Conservation (phyloP, 2,113 vertebrate genomes). For the Chrysochloris asiatica region DNA sequence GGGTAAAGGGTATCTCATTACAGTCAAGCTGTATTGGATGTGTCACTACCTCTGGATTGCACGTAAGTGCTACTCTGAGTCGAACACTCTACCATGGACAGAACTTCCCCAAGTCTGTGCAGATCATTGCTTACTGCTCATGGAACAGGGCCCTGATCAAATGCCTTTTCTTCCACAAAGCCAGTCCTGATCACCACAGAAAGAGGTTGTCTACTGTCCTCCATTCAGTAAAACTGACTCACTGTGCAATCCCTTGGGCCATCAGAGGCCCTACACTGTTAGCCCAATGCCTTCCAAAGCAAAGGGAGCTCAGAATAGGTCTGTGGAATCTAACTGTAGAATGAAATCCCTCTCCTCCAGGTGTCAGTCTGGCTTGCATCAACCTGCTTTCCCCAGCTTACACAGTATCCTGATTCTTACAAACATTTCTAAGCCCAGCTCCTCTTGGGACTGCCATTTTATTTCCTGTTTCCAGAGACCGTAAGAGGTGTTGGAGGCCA, state of each 20-base stretch:
- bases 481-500: accelerated
- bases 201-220: neutral
- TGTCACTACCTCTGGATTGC: accelerated
- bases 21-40: neutral
- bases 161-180: neutral
- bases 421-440: accelerated
- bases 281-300: neutral
- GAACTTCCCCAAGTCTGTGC: neutral
- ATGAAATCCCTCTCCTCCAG: accelerated
- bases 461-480: neutral
- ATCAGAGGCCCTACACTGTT: accelerated
- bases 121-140: neutral
- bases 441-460: accelerated
- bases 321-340: accelerated
- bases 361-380: neutral
- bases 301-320: accelerated
- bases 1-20: neutral
- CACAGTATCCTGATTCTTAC: accelerated
- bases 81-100: accelerated
- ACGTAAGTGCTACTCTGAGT: accelerated
- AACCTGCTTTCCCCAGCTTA: neutral
- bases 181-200: accelerated
- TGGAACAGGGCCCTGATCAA: too few relatives aligned
- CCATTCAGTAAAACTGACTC: neutral
- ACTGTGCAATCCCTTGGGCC: too few relatives aligned